A percentile compares a stretch with the other conserved stretches of the same genome.
Evolutionary conservation across 2,797 vertebrate genomes (phyloP).

Genomic region (Neosilurus mollespiculum): DNA sequence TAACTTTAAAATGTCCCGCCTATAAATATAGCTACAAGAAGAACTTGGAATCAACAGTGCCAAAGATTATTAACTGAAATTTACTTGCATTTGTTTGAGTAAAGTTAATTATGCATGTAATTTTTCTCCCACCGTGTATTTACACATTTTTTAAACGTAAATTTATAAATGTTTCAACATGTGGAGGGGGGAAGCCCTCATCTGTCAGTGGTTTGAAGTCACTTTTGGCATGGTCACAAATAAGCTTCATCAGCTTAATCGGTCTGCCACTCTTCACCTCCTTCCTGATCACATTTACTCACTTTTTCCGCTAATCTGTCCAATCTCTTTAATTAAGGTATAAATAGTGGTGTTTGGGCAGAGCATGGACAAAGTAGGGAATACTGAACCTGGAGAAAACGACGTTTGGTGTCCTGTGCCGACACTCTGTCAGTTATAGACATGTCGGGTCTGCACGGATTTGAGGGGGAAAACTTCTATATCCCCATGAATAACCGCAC

Average conservation of each 20-base stretch:
- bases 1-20: background rate
- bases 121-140: background rate
- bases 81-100: background rate
- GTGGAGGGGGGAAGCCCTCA: conserved; percentile 13
- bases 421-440: background rate
- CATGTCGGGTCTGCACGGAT: conserved; percentile 62
- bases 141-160: background rate
- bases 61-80: background rate
- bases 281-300: conserved; percentile 48
- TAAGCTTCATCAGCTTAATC: conserved; percentile 43
- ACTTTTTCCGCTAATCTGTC: conserved; percentile 39
- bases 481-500: conserved; percentile 72
- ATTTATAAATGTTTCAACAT: background rate
- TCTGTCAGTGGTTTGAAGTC: conserved; percentile 27
- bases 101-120: background rate
- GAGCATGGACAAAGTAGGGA: background rate
- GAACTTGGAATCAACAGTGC: too few relatives aligned
- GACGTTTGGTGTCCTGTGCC: background rate
- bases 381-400: background rate
- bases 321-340: conserved; percentile 38
- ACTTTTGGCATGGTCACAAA: conserved; percentile 34
- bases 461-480: conserved; percentile 71
- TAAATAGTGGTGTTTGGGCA: conserved; percentile 10
- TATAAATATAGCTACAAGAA: background rate
- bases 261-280: conserved; percentile 29